phyloP scores from a whole-genome alignment of 1,140 invertebrate genomes.

The Nymphalis io region DNA sequence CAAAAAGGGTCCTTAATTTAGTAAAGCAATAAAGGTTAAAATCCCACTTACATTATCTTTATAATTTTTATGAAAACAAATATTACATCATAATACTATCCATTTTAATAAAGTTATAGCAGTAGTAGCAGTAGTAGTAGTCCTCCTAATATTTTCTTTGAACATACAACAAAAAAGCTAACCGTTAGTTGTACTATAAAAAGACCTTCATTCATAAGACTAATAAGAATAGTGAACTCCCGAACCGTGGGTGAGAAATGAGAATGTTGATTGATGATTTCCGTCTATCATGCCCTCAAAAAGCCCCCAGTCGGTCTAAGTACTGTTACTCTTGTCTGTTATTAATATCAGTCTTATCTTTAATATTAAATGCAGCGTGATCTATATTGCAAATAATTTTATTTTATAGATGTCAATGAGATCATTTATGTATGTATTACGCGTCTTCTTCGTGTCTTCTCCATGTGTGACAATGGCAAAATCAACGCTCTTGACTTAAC shows the following conservation, averaged over 20 bases:
- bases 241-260: slow-evolving; percentile 59
- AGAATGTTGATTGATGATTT: slow-evolving; percentile 66
- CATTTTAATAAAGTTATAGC: too few relatives aligned
- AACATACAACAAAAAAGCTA: background rate
- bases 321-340: slow-evolving; percentile 13
- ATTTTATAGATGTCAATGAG: background rate
- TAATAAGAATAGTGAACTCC: slow-evolving; percentile 41
- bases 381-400: background rate
- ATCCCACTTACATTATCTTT: too few relatives aligned
- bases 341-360: background rate
- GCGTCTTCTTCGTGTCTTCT: too few relatives aligned
- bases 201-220: slow-evolving; percentile 6
- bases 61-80: too few relatives aligned
- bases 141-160: too few relatives aligned
- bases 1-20: too few relatives aligned
- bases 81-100: too few relatives aligned
- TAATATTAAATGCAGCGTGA: background rate
- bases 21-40: too few relatives aligned
- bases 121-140: too few relatives aligned
- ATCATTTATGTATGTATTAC: too few relatives aligned
- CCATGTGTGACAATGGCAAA: too few relatives aligned
- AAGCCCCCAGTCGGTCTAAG: slow-evolving; percentile 17
- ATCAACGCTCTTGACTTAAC: too few relatives aligned
- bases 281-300: slow-evolving; percentile 69
- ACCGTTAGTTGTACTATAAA: background rate